Evolutionary conservation across 2,113 vertebrate species (phyloP).

Genomic region (Cervus canadensis): DNA sequence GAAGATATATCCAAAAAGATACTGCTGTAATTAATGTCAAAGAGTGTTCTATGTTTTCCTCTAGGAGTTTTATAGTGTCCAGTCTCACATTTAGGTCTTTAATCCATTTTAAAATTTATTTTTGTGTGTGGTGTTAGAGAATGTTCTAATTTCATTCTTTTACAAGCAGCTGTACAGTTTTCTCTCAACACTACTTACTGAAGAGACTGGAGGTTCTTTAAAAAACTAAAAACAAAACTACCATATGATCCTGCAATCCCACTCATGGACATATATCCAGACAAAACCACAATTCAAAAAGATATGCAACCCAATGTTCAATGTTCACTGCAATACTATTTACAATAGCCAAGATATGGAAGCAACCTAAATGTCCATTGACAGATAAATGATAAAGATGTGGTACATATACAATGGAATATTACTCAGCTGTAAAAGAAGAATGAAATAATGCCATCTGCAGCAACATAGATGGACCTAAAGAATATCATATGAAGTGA

Average conservation of each 20-base stretch:
- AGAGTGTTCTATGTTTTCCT: neutral
- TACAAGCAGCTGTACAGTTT: neutral
- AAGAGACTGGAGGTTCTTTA: neutral
- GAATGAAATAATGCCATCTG: neutral
- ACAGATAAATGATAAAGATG: neutral
- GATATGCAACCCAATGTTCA: neutral
- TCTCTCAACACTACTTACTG: neutral
- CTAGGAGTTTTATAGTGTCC: neutral
- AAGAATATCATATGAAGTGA: neutral
- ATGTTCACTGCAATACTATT: neutral
- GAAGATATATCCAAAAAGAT: neutral
- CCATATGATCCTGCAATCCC: neutral
- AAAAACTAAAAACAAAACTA: neutral
- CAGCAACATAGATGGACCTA: neutral
- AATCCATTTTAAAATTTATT: neutral
- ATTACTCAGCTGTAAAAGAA: neutral
- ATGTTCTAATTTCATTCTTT: neutral
- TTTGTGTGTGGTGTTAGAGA: neutral
- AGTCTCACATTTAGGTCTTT: neutral
- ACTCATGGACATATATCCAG: neutral
- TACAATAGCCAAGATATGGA: neutral
- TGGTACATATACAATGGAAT: neutral
- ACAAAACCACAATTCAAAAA: neutral
- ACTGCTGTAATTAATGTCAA: neutral
- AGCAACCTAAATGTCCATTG: neutral